Conservation (phyloP, 2,888 invertebrate genomes). For the Aspidapion aeneum region DNA sequence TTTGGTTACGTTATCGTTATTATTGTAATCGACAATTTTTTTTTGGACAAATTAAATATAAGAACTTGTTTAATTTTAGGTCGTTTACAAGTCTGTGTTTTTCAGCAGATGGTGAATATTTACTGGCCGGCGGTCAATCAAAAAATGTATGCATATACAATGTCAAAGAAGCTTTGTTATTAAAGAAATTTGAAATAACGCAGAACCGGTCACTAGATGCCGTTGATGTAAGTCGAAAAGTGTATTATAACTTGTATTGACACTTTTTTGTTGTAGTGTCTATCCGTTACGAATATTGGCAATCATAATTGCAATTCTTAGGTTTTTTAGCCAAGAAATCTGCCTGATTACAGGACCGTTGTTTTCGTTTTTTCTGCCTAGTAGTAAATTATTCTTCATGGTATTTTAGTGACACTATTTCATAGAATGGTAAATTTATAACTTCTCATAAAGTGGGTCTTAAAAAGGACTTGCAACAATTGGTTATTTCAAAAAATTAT, state of each 20-base stretch:
- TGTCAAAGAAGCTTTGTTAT: slow-evolving; percentile 72
- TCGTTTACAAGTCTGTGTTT: slow-evolving; percentile 90
- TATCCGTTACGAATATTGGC: too few species aligned
- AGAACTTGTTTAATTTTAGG: slow-evolving; percentile 52
- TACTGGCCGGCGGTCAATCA: slow-evolving; percentile 92
- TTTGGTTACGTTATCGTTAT: too few species aligned
- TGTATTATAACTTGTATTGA: not conserved
- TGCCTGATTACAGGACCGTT: too few species aligned
- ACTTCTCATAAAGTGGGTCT: too few species aligned
- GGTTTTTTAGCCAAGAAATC: too few species aligned
- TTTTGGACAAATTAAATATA: not conserved
- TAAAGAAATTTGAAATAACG: slow-evolving; percentile 92
- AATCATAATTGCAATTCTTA: too few species aligned
- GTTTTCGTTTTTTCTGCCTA: too few species aligned
- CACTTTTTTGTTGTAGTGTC: not conserved
- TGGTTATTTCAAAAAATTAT: too few species aligned
- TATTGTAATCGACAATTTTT: not conserved
- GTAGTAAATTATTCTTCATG: too few species aligned
- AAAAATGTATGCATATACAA: slow-evolving; percentile 95
- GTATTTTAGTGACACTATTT: too few species aligned
- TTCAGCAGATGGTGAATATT: slow-evolving; percentile 86
- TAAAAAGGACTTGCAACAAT: too few species aligned
- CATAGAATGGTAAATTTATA: too few species aligned
- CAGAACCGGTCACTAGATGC: slow-evolving; percentile 94
- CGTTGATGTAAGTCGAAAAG: slow-evolving; percentile 72